phyloP scores from a whole-genome alignment of 2,888 invertebrate species.

The Merodon equestris region DNA sequence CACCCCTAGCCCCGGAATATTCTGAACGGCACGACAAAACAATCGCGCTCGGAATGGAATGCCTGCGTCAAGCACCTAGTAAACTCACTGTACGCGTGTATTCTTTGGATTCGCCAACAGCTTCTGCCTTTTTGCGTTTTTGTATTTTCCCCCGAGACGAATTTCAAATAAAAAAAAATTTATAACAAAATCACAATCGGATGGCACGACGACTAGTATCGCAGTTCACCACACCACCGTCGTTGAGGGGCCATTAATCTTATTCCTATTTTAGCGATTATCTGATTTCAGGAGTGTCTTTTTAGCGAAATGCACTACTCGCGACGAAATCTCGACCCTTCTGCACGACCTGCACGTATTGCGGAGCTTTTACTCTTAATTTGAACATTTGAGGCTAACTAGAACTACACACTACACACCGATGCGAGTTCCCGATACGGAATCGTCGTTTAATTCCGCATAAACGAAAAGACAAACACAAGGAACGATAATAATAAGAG shows the following conservation, averaged over 20 bases:
- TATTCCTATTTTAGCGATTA: constrained; percentile 16
- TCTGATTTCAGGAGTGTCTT: constrained; percentile 12
- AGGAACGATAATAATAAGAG: neutral
- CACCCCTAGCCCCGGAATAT: too few relatives aligned
- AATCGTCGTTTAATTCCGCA: too few relatives aligned
- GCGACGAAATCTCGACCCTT: constrained; percentile 45
- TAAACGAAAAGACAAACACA: too few relatives aligned
- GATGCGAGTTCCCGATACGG: too few relatives aligned
- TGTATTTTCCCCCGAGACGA: constrained; percentile 23
- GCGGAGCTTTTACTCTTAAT: constrained; percentile 10
- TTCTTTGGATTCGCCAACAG: constrained; percentile 41
- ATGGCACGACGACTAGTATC: constrained; percentile 42
- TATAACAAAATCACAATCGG: constrained; percentile 38
- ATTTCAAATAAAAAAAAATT: constrained; percentile 19
- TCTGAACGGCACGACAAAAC: too few relatives aligned
- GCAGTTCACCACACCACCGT: constrained; percentile 31
- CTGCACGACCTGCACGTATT: constrained; percentile 35
- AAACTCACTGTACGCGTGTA: constrained; percentile 40
- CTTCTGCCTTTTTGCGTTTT: constrained; percentile 9
- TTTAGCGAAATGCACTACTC: constrained; percentile 48
- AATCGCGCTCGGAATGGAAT: too few relatives aligned
- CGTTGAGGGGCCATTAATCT: constrained; percentile 29
- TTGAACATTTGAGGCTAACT: constrained; percentile 43
- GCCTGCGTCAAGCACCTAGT: constrained; percentile 29
- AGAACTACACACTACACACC: too few relatives aligned